Base-by-base conservation (phyloP, 1,140 invertebrate species). In the Apis mellifera region DNA sequence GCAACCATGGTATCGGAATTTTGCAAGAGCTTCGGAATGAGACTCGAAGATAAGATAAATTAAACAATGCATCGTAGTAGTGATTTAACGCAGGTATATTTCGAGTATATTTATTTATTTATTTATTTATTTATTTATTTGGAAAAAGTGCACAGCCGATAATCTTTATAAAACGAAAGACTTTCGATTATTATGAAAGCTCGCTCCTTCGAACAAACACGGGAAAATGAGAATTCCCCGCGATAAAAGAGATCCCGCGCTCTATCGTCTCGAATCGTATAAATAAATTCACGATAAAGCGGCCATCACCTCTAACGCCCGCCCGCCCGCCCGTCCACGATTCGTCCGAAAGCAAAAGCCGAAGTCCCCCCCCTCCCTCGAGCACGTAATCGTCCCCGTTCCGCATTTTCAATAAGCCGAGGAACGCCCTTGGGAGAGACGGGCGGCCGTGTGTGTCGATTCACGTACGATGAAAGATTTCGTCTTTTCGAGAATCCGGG, bases 401-500 rank as follows among this genome's bases (percentile, higher is more conserved):
- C 23, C 21, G 68, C 54, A 79, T 71, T 72, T 79, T 79, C 78
- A 79, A 72, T 54, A 72, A 72, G 42, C 68, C 15, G 5, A 15
- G 69, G 50, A 55, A 62, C 59, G 48, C 59, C 69, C 69, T 23
- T 11, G 19, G 77, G 54, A 50, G 42, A 26, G 26, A 13, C n/a
- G 21, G 5, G 12, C 7, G 54, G 26, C 55, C 1, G 66, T 23
- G 26, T 23, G 62, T 26, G 15, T 26, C 15, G 62, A n/a, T 19
- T 84, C 70, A n/a, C 57, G 50, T 60, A 21, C 57, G 68, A 59
- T 64, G 57, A 72, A 54, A 79, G 59, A 75, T 81, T 66, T 32
- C 54, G 11, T 0, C 50, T 42, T n/a, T n/a, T 42, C 50, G 48
- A 71, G 23, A 79, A 71, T 71, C 78, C 23, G 57, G 15, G n/a